Evolutionary conservation across 2,113 vertebrate genomes (phyloP).

Genomic region (Excalfactoria chinensis): DNA sequence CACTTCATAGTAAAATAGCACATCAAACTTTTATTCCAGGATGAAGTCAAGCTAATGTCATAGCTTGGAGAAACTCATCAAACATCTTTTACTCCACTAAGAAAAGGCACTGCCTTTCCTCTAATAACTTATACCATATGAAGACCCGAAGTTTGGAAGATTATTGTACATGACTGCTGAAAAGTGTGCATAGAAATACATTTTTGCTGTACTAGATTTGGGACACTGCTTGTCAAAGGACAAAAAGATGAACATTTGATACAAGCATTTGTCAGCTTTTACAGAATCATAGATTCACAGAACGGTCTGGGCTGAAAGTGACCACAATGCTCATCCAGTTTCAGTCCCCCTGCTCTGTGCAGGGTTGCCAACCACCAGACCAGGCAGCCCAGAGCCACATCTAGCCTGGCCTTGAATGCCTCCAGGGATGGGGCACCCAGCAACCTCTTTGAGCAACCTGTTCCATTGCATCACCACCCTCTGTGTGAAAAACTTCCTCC

Average conservation of each 20-base stretch:
- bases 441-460: too few relatives aligned
- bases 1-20: slow-evolving; percentile 24
- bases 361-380: too few relatives aligned
- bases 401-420: too few relatives aligned
- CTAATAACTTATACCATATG: slow-evolving; percentile 38
- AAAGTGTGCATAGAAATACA: neutral
- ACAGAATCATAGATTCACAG: neutral
- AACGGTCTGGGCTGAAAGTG: too few relatives aligned
- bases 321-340: too few relatives aligned
- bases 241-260: neutral
- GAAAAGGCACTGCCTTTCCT: slow-evolving; percentile 63
- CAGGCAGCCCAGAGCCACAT: too few relatives aligned
- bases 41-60: slow-evolving; percentile 8
- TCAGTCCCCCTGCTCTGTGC: too few relatives aligned
- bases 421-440: too few relatives aligned
- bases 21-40: neutral
- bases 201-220: neutral
- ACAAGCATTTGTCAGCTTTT: neutral
- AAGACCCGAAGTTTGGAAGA: neutral
- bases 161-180: neutral
- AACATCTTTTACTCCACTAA: neutral
- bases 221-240: neutral
- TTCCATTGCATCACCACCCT: too few relatives aligned
- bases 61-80: slow-evolving; percentile 35
- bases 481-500: too few relatives aligned